phyloP scores from a whole-genome alignment of 1,140 invertebrate genomes.

The Ips nitidus region DNA sequence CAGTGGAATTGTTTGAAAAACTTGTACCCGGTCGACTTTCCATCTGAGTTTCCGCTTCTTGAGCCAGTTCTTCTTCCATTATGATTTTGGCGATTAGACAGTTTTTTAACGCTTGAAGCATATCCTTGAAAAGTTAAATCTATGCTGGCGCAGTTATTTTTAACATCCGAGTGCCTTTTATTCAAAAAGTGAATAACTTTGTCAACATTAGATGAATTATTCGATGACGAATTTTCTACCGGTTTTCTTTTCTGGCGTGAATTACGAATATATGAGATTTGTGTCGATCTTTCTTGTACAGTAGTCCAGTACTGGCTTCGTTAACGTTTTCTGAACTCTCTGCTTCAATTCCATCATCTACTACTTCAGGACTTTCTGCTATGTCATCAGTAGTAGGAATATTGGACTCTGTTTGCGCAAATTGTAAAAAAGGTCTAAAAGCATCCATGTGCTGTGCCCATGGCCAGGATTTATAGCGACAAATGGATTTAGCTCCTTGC shows the following conservation, averaged over 20 bases:
- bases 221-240: not conserved
- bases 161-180: no score
- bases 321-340: not conserved
- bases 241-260: constrained; percentile 14
- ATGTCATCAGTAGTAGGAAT: not conserved
- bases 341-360: constrained; percentile 7
- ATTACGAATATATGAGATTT: constrained; percentile 15
- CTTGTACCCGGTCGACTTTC: constrained; percentile 10
- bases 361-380: constrained; percentile 5
- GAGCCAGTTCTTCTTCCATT: constrained; percentile 1
- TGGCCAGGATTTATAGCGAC: constrained; percentile 6
- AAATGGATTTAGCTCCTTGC: constrained; percentile 14
- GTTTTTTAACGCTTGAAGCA: no score
- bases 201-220: not conserved
- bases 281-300: constrained; percentile 1
- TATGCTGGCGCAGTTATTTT: no score
- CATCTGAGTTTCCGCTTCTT: constrained; percentile 13
- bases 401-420: constrained; percentile 28
- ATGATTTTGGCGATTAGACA: no score
- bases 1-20: not conserved
- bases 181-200: constrained; percentile 2
- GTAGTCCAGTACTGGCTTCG: not conserved
- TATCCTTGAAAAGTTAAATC: no score
- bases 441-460: constrained; percentile 22
- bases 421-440: constrained; percentile 30